Evolutionary conservation across 2,797 vertebrate genomes (phyloP), one percentile per base, ranked within the genome.

Genomic region (Sparus aurata): DNA sequence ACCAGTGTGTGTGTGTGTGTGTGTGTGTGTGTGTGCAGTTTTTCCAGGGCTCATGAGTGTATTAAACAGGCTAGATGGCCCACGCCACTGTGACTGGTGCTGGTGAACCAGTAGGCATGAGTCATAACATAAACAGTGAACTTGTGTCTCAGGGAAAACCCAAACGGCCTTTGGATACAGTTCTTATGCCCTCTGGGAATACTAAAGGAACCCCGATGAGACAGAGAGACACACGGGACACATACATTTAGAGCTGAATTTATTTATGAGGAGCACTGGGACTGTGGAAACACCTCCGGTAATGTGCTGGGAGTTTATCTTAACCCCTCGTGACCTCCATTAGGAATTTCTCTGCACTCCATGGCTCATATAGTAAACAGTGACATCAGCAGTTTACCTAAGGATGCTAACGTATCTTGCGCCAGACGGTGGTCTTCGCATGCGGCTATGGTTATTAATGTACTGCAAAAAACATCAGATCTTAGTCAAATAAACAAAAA

Each of bases 111-210:
- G 59, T 65, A 64, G 67, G 74, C 64, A 86, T 91, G 75, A 86
- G 62, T 91, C 86, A 91, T 79, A 80, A 67, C 2, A 76, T 79
- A 87, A 88, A 91, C 89, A 70, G 13, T 54, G 78, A 17, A 55
- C 59, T 50, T 70, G 3, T 61, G 58, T 64, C 69, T 79, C 47
- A 50, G 73, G 23, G 60, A 75, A 75, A 75, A 54, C 71, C 64
- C 59, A 23, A n/a, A 62, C n/a, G 34, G 22, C 3, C 16, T 82
- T 80, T 80, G 45, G 62, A 80, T 67, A 22, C 25, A 69, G 50
- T 45, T 55, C 8, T 10, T 22, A 9, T 73, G 64, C 85, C 67
- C 27, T 73, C 5, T 54, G 73, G 17, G 78, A 70, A 75, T 25
- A 75, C 34, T 62, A 43, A 87, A 59, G 16, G 38, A 64, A 61